Conservation (phyloP, 2,797 vertebrate species). For the Enteromius treurensis region DNA sequence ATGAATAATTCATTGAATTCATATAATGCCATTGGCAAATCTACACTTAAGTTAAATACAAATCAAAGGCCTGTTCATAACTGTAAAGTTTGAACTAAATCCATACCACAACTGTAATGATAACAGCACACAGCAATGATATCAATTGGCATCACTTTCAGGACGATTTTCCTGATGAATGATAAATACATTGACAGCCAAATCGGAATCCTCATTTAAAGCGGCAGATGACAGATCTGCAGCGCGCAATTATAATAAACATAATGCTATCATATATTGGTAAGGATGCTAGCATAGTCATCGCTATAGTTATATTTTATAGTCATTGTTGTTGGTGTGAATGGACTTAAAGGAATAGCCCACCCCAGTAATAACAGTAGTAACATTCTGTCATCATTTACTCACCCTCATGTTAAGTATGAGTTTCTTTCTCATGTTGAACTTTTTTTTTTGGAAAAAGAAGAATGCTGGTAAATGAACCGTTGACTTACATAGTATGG, state of each 20-base stretch:
- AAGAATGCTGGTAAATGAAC: background rate
- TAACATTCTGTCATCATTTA: background rate
- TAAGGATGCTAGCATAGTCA: background rate
- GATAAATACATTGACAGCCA: background rate
- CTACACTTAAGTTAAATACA: background rate
- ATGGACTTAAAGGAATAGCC: background rate
- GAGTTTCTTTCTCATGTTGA: background rate
- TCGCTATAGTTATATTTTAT: background rate
- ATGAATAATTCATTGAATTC: background rate
- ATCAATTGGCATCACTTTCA: background rate
- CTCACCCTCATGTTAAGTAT: background rate
- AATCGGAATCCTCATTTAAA: background rate
- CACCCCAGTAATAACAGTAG: background rate
- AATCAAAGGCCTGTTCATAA: background rate
- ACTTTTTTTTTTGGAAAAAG: too few species aligned
- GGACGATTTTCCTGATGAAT: background rate
- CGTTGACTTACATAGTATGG: background rate
- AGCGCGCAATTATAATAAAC: background rate
- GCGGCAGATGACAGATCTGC: background rate
- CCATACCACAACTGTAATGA: background rate
- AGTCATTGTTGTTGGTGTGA: background rate
- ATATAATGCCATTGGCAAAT: background rate
- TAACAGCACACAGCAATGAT: background rate
- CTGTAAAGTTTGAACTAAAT: background rate
- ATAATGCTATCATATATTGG: background rate